A percentile compares a stretch with the other conserved stretches of the same genome.
Conservation (phyloP, 1,140 invertebrate genomes). For the Brachionus asplanchnoidis region DNA sequence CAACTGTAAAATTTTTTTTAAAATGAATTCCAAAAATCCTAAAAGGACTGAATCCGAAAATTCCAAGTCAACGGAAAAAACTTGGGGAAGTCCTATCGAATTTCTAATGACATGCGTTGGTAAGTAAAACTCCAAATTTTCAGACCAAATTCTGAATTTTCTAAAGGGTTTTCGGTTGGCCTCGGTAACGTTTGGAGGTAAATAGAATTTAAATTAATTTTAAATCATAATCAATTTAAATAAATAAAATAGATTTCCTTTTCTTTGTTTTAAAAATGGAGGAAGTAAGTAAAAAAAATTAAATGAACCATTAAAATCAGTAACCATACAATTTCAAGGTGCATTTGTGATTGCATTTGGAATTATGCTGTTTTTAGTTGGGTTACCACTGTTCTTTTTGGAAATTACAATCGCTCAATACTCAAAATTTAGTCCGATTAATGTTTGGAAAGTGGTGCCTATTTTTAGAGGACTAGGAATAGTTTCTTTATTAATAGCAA, state of each 20-base stretch:
- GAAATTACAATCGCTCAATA: conserved; percentile 75
- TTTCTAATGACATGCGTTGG: conserved; percentile 29
- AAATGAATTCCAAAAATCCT: not conserved
- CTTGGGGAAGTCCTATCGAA: conserved; percentile 14
- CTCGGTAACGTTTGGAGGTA: conserved; percentile 37
- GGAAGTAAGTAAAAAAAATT: conserved; percentile 1
- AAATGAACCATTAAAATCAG: not conserved
- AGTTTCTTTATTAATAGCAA: not conserved
- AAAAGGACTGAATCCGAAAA: not conserved
- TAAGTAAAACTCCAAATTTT: not conserved
- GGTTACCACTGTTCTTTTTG: conserved; percentile 68
- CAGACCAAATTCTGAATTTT: not conserved
- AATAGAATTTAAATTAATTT: not conserved
- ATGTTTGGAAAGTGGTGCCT: conserved; percentile 72
- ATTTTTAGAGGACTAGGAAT: conserved; percentile 63
- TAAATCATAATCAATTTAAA: not conserved
- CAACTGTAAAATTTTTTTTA: not conserved
- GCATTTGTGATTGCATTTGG: conserved; percentile 68
- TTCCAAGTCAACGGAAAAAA: not conserved
- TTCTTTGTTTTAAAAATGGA: conserved; percentile 36
- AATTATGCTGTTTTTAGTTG: conserved; percentile 63
- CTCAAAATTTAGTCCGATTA: conserved; percentile 69
- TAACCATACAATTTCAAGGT: conserved; percentile 51
- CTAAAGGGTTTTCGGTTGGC: conserved; percentile 27
- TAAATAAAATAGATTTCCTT: conserved; percentile 31